Evolutionary conservation across 2,113 vertebrate species (phyloP).

Genomic region (Excalfactoria chinensis): DNA sequence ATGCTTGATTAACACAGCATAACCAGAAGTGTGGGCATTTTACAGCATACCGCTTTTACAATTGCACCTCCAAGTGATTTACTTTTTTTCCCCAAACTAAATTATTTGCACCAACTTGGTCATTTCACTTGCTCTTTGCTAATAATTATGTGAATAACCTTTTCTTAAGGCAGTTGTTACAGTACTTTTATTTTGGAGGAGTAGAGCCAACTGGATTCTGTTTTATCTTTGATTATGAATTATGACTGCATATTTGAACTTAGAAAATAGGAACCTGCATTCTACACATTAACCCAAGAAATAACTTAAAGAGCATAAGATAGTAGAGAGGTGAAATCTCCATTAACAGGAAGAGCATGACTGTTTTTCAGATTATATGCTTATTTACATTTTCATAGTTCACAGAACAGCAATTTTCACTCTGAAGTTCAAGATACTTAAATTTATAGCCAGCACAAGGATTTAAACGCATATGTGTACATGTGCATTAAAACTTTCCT

Average conservation of each 20-base stretch:
- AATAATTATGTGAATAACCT: not conserved
- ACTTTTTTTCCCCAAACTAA: not conserved
- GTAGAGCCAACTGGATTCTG: not conserved
- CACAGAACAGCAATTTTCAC: not conserved
- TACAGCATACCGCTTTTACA: not conserved
- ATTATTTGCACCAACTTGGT: not conserved
- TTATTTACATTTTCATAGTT: not conserved
- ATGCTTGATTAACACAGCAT: not conserved
- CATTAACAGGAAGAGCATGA: not conserved
- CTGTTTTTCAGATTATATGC: not conserved
- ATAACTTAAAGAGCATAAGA: not conserved
- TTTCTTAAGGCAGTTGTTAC: not conserved
- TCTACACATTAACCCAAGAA: not conserved
- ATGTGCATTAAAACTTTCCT: not conserved
- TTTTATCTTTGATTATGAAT: not conserved
- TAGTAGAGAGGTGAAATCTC: not conserved
- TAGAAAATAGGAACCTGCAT: not conserved
- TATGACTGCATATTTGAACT: not conserved
- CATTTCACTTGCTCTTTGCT: not conserved
- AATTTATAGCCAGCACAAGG: not conserved
- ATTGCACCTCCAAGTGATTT: not conserved
- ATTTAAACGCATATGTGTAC: not conserved
- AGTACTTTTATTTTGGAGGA: not conserved
- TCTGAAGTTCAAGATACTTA: not conserved
- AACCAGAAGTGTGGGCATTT: not conserved